Evolutionary conservation across 2,797 vertebrate species (phyloP).

Genomic region (Odontamblyopus rebecca): DNA sequence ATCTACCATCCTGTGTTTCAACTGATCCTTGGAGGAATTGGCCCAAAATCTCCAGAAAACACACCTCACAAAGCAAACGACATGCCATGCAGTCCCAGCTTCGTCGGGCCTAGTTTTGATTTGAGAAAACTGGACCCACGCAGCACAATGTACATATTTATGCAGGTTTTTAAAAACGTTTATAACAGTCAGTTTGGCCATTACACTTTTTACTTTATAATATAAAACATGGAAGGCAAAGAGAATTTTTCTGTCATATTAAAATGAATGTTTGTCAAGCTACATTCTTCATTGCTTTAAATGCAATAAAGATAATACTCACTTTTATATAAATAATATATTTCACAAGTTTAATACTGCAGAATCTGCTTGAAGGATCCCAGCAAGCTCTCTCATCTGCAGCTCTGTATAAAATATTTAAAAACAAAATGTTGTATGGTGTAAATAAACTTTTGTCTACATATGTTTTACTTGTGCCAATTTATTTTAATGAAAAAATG

Average conservation of each 20-base stretch:
- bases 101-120: constrained; percentile 96
- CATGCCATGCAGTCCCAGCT: constrained; percentile 97
- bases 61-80: constrained; percentile 94
- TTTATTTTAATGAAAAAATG: constrained; percentile 91
- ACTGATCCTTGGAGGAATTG: constrained; percentile 98
- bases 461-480: constrained; percentile 98
- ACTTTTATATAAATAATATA: constrained; percentile 99
- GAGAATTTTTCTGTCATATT: constrained; percentile 97
- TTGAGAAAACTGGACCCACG: constrained; percentile 94
- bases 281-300: constrained; percentile 99
- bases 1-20: constrained; percentile 98
- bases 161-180: constrained; percentile 99
- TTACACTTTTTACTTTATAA: constrained; percentile 99
- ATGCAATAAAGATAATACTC: constrained; percentile 99
- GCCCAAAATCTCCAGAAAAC: constrained; percentile 89
- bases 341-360: constrained; percentile 99
- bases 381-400: constrained; percentile 98
- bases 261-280: constrained; percentile 99
- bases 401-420: constrained; percentile 99
- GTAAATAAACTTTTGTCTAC: constrained; percentile 99
- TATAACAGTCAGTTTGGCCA: constrained; percentile 99
- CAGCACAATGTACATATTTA: constrained; percentile 99
- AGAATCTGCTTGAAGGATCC: constrained; percentile 98
- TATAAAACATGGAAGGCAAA: constrained; percentile 92
- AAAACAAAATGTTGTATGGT: constrained; percentile 99